These are phyloP conservation scores for Sanderia malayensis DNA, from an alignment of 30 jellyfish, hydroid and myxozoan species.

Conservation along the genomic window DNA sequence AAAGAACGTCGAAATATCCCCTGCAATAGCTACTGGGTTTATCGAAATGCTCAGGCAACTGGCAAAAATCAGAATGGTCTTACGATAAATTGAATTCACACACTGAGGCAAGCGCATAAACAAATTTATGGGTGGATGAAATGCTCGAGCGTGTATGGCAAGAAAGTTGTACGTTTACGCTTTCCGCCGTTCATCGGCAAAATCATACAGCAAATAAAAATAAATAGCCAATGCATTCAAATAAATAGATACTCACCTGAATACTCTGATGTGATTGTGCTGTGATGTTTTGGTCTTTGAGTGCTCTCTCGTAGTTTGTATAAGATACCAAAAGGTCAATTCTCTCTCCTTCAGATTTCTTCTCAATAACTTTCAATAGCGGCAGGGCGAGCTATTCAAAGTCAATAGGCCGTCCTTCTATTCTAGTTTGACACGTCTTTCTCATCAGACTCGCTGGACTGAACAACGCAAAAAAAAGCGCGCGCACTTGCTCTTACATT, in stretches of 20 bases:
- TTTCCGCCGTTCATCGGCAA: too few relatives aligned
- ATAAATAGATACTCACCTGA: too few relatives aligned
- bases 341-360: constrained; percentile 72
- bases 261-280: too few relatives aligned
- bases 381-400: constrained; percentile 78
- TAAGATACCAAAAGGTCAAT: constrained; percentile 83
- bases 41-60: constrained; percentile 25
- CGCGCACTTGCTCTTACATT: constrained; percentile 82
- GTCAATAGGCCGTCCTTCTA: constrained; percentile 69
- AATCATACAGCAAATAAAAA: too few relatives aligned
- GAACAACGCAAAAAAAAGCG: constrained; percentile 74
- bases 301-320: constrained; percentile 72
- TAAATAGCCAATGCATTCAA: too few relatives aligned
- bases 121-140: too few relatives aligned
- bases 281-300: too few relatives aligned
- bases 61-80: constrained; percentile 38
- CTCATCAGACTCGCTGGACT: constrained; percentile 66
- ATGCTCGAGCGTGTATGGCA: too few relatives aligned
- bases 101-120: constrained; percentile 18
- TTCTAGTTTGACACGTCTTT: constrained; percentile 67
- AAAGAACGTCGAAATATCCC: constrained; percentile 15
- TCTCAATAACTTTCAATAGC: constrained; percentile 66
- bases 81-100: constrained; percentile 44
- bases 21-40: constrained; percentile 23
- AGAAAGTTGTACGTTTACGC: too few relatives aligned